A percentile compares a stretch with the other conserved stretches of the same genome.
Conservation (phyloP, 2,888 invertebrate species). For the Lepetodrilus schrolli region DNA sequence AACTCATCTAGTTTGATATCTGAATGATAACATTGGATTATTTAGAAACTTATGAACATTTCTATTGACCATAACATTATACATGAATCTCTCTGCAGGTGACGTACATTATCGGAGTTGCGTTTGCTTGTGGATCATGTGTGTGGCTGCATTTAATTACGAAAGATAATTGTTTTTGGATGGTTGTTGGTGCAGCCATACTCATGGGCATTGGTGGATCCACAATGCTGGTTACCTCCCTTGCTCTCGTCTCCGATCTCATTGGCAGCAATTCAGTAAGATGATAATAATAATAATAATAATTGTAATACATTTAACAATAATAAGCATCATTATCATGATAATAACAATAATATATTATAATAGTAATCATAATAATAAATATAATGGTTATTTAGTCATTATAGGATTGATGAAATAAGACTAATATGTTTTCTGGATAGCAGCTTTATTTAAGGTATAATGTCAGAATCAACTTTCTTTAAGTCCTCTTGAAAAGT, state of each 20-base stretch:
- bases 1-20: too few relatives aligned
- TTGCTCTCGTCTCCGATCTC: conserved; percentile 91
- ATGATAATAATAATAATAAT: too few relatives aligned
- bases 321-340: too few relatives aligned
- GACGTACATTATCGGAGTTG: conserved; percentile 82
- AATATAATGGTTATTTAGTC: not conserved
- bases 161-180: conserved; percentile 28
- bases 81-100: conserved; percentile 72
- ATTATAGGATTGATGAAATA: not conserved
- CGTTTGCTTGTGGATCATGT: conserved; percentile 81
- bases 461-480: too few relatives aligned
- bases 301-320: too few relatives aligned
- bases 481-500: too few relatives aligned
- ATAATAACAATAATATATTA: too few relatives aligned
- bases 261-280: conserved; percentile 86
- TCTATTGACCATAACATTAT: not conserved
- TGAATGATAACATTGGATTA: too few relatives aligned
- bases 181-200: conserved; percentile 82
- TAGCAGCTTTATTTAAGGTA: too few relatives aligned
- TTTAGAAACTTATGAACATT: not conserved
- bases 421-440: too few relatives aligned
- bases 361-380: too few relatives aligned
- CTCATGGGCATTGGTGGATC: conserved; percentile 89
- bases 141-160: conserved; percentile 81
- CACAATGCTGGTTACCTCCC: conserved; percentile 89